These are phyloP conservation scores for Deilephila porcellus DNA, from an alignment of 2,888 invertebrate species.

Conservation along the genomic window DNA sequence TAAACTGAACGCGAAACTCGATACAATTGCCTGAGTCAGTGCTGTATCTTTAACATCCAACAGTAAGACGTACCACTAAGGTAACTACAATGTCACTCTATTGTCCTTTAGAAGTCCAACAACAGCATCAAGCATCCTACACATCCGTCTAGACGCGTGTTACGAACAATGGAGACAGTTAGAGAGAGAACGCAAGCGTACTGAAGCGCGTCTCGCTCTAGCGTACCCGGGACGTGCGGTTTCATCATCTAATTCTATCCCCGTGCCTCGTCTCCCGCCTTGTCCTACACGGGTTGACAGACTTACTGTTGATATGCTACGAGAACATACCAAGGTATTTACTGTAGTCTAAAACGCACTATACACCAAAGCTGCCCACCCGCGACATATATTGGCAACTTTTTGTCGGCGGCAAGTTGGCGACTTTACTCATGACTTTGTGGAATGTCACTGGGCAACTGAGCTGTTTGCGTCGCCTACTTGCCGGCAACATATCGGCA, in stretches of 20 bases:
- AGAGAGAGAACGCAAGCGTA: slow-evolving; percentile 92
- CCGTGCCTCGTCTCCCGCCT: slow-evolving; percentile 91
- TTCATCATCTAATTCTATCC: slow-evolving; percentile 89
- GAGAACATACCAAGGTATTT: slow-evolving; percentile 89
- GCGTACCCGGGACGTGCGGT: slow-evolving; percentile 92
- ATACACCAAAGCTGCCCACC: too few species aligned
- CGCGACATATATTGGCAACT: too few species aligned
- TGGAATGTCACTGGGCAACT: too few species aligned
- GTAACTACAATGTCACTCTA: not conserved
- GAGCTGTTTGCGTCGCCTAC: too few species aligned
- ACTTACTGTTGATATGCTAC: slow-evolving; percentile 90
- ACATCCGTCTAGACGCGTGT: slow-evolving; percentile 89
- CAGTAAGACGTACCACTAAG: too few species aligned
- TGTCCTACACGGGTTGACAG: slow-evolving; percentile 91
- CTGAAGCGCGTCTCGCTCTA: slow-evolving; percentile 90
- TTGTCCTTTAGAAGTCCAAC: slow-evolving; percentile 70
- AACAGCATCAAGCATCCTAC: slow-evolving; percentile 86
- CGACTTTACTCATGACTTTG: too few species aligned
- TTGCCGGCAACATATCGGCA: too few species aligned
- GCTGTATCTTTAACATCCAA: too few species aligned
- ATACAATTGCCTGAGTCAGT: too few species aligned
- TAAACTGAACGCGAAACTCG: too few species aligned
- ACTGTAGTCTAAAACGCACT: too few species aligned
- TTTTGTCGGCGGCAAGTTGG: too few species aligned
- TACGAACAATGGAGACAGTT: slow-evolving; percentile 92